Evolutionary conservation across 2,888 invertebrate species (phyloP).

Genomic region (Lamellibrachia columna): DNA sequence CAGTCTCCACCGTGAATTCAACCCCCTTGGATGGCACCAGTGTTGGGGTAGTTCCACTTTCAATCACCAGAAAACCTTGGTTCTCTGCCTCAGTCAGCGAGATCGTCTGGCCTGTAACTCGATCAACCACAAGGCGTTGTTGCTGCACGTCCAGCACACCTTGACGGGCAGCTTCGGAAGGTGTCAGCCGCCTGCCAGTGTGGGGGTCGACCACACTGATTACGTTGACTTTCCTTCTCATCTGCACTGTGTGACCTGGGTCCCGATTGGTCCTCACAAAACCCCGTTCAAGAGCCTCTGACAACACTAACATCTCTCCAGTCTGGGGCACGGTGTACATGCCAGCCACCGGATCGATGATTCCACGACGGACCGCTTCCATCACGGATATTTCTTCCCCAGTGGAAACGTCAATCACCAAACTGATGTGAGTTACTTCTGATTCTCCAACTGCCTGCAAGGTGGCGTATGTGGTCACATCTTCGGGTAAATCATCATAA

Average conservation of each 20-base stretch:
- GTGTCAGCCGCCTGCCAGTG: constrained; percentile 74
- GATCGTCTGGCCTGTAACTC: constrained; percentile 66
- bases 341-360: constrained; percentile 79
- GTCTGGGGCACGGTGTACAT: constrained; percentile 72
- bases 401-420: constrained; percentile 75
- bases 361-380: constrained; percentile 89
- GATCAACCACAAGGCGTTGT: constrained; percentile 49
- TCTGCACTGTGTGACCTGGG: constrained; percentile 34
- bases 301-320: constrained; percentile 79
- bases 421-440: constrained; percentile 34
- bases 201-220: constrained; percentile 86
- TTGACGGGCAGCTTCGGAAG: constrained; percentile 62
- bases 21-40: neutral
- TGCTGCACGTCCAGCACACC: constrained; percentile 63
- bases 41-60: neutral
- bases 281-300: constrained; percentile 87
- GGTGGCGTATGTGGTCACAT: constrained; percentile 45
- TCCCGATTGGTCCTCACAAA: constrained; percentile 71
- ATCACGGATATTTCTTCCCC: constrained; percentile 84
- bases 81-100: constrained; percentile 81
- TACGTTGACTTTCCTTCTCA: constrained; percentile 79
- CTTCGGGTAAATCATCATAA: constrained; percentile 43
- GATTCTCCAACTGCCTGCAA: constrained; percentile 39
- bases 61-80: constrained; percentile 75
- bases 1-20: constrained; percentile 24